Base-by-base conservation (phyloP, 2,113 vertebrate species). In the Accipiter virgatus region DNA sequence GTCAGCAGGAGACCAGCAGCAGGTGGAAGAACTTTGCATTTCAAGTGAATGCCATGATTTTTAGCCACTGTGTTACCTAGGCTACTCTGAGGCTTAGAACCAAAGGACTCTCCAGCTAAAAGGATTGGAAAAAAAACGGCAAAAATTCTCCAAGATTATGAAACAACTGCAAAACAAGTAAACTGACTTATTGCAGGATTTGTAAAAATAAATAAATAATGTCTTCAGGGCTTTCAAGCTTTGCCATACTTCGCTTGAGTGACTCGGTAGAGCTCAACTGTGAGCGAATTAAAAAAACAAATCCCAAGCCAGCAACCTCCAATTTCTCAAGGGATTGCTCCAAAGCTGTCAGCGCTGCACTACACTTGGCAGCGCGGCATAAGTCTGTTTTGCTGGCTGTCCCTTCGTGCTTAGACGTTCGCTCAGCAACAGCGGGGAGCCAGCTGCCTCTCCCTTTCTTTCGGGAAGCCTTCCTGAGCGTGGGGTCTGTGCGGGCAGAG, bases 171-270 rank as follows among this genome's bases (percentile, higher is more conserved):
- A 96, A 95, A 96, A 93, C 77, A 92, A 68, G 92, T 92, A 66
- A 93, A 79, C n/a, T 77, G 86, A 96, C 75, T 95, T 96, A 96
- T 83, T 95, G 86, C 56, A 97, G 95, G 84, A 96, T 97, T 98
- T 97, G 38, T 88, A 95, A 96, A 98, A 97, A 91, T 93, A 96
- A 88, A 95, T 88, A 89, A 96, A 88, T 91, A 91, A 94, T 25
- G 26, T 85, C 71, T 93, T 85, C n/a, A 4, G 67, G 63, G 96
- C 53, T 21, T 95, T 91, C 62, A 91, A 89, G 84, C 55, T 94
- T 96, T 97, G 92, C 65, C 81, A 88, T 90, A 78, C 87, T 95
- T 94, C 1, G 1, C 87, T 93, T 75, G 81, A 96, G 65, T 95
- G 78, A 95, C 78, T 96, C 45, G 1, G 74, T 83, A 97, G 32